Conservation (phyloP, 2,888 invertebrate species). For the Leptinotarsa peninsularis region DNA sequence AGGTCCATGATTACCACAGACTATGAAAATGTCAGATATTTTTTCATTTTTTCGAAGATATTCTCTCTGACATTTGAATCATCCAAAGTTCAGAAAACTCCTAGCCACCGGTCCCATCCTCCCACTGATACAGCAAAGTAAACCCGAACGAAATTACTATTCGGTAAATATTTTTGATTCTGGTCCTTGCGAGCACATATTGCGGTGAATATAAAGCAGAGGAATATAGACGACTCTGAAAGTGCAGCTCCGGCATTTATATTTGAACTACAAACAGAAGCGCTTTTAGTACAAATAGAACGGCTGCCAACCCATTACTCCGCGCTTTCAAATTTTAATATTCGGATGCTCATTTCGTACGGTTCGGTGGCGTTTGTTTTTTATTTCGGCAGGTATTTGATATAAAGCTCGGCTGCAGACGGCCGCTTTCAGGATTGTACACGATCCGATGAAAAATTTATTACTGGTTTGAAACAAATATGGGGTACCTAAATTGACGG, state of each 20-base stretch:
- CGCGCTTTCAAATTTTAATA: constrained; percentile 11
- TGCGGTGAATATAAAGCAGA: neutral
- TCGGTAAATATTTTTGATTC: neutral
- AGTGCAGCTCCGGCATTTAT: constrained; percentile 5
- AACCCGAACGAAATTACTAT: neutral
- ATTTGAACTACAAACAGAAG: constrained; percentile 13
- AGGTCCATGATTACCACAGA: too few relatives aligned
- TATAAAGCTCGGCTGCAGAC: neutral
- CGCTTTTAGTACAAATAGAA: constrained; percentile 9
- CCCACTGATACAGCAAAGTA: neutral
- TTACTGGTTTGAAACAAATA: neutral
- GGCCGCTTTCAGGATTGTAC: neutral
- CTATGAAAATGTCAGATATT: too few relatives aligned
- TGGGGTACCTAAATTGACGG: too few relatives aligned
- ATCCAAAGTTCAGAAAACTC: neutral
- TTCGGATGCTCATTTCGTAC: constrained; percentile 8
- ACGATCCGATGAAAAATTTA: neutral
- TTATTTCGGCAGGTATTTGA: constrained; percentile 4
- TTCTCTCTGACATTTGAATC: too few relatives aligned
- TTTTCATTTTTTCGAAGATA: too few relatives aligned
- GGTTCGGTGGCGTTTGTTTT: constrained; percentile 8
- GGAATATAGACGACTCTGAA: neutral
- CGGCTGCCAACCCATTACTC: constrained; percentile 13
- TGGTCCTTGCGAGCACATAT: neutral
- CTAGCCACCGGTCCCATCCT: neutral